phyloP scores from a whole-genome alignment of 2,888 invertebrate genomes.

The Exephanes ischioxanthus region DNA sequence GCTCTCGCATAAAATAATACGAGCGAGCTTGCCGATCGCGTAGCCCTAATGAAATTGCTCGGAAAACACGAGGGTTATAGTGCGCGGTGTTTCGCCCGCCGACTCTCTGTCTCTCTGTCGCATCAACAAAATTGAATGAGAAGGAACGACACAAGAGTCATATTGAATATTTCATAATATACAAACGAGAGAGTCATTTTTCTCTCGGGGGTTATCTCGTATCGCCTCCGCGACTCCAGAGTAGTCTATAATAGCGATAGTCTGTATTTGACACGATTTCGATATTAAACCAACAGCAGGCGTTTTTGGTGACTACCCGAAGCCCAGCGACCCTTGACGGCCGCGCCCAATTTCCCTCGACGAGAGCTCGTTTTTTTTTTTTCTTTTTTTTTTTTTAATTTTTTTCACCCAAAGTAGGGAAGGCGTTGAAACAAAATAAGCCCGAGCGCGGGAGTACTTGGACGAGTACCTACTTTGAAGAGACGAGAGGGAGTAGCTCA shows the following conservation, averaged over 20 bases:
- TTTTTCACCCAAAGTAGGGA: neutral
- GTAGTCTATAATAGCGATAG: constrained; percentile 34
- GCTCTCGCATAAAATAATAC: constrained; percentile 77
- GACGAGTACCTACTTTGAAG: neutral
- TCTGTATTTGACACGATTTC: constrained; percentile 33
- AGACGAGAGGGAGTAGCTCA: constrained; percentile 4
- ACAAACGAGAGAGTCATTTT: constrained; percentile 22
- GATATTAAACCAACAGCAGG: constrained; percentile 10
- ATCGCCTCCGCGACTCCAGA: neutral
- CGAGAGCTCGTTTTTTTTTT: constrained; percentile 5
- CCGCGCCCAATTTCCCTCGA: constrained; percentile 12
- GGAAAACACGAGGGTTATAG: constrained; percentile 73
- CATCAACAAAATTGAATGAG: constrained; percentile 67
- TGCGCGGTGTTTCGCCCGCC: constrained; percentile 5
- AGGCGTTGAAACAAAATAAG: constrained; percentile 17
- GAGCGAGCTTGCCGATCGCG: constrained; percentile 73
- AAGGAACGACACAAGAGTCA: constrained; percentile 21
- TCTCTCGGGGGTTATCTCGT: neutral
- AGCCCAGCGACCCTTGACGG: neutral
- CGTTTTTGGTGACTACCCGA: neutral
- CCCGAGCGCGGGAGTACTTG: neutral
- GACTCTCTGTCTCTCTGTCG: constrained; percentile 9
- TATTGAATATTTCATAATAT: constrained; percentile 53
- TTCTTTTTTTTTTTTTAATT: neutral
- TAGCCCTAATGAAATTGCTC: constrained; percentile 80